A percentile compares a stretch with the other conserved stretches of the same genome.
Evolutionary conservation across 1,140 invertebrate genomes (phyloP).

Genomic region (Antheraea mylitta): DNA sequence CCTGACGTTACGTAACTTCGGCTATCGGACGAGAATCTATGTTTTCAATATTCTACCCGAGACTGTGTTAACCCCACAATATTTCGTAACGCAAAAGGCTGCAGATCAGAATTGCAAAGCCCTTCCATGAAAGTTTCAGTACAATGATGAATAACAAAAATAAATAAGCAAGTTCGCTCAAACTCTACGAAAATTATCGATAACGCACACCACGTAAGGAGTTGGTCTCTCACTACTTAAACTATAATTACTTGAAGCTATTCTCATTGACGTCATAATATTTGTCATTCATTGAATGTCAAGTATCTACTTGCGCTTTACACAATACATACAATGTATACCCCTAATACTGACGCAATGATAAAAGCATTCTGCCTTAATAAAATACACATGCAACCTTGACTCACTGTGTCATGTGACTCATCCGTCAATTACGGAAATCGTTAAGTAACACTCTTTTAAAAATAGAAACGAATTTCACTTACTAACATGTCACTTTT

Average conservation of each 20-base stretch:
- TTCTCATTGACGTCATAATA: conserved; percentile 5
- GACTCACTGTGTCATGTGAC: background rate
- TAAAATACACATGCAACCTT: conserved; percentile 10
- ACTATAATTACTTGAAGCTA: background rate
- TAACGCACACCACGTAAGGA: background rate
- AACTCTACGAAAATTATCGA: background rate
- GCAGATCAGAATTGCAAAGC: no score
- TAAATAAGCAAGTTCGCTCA: background rate
- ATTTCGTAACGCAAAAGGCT: no score
- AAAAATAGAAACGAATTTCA: background rate
- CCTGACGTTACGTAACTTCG: no score
- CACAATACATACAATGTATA: background rate
- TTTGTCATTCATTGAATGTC: background rate
- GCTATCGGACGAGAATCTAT: no score
- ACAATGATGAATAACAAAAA: no score
- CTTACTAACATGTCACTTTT: background rate
- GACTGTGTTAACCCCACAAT: no score
- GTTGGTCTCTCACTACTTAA: background rate
- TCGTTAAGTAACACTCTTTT: background rate
- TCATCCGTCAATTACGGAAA: background rate
- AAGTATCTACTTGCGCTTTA: background rate
- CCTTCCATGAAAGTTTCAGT: no score
- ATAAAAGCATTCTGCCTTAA: conserved; percentile 3
- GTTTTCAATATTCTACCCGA: no score
- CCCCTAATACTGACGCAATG: background rate